A percentile compares a stretch with the other conserved stretches of the same genome.
phyloP scores from a whole-genome alignment of 2,797 vertebrate genomes.

The Acestrorhynchus altus region DNA sequence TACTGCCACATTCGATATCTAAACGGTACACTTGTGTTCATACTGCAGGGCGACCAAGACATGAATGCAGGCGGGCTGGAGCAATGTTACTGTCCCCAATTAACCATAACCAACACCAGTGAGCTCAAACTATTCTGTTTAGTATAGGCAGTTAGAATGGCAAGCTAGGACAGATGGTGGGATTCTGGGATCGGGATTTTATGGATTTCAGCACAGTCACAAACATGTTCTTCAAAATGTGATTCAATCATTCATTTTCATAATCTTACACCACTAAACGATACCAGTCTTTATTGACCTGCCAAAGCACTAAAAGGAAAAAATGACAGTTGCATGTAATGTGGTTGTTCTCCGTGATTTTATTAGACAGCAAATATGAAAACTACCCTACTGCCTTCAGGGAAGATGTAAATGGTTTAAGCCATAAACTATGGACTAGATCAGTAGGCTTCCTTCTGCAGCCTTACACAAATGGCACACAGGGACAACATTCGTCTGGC shows the following conservation, averaged over 20 bases:
- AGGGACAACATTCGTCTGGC: background rate
- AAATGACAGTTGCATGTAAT: conserved; percentile 25
- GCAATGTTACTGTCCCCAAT: conserved; percentile 2
- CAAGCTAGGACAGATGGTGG: no score
- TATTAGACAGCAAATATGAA: conserved; percentile 16
- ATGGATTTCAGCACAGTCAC: no score
- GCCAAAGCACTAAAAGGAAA: background rate
- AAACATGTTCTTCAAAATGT: background rate
- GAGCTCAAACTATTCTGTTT: no score
- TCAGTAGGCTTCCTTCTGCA: conserved; percentile 23
- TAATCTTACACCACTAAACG: background rate
- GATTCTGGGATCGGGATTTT: no score
- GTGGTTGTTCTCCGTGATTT: conserved; percentile 8
- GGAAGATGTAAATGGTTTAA: background rate
- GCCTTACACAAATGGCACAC: conserved; percentile 38
- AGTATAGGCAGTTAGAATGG: no score
- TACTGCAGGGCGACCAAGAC: conserved; percentile 3
- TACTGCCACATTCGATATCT: background rate
- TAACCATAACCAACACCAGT: no score
- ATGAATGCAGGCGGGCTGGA: background rate
- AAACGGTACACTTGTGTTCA: background rate
- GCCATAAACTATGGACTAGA: conserved; percentile 3
- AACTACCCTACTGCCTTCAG: conserved; percentile 7
- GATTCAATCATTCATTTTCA: background rate
- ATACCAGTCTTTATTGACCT: no score